phyloP scores from a whole-genome alignment of 1,140 invertebrate species.

The Achroia grisella region DNA sequence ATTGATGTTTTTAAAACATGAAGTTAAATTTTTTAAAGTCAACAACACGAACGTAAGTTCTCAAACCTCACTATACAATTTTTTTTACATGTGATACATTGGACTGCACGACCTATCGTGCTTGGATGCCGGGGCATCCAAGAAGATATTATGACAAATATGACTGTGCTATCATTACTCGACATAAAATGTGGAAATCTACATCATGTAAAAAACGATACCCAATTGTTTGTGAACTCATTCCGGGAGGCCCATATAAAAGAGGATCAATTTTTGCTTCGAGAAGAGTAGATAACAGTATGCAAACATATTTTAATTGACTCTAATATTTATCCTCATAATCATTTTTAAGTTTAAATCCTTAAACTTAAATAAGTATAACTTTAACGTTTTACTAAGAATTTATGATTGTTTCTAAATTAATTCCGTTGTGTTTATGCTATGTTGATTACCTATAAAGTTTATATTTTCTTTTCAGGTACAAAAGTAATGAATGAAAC shows the following conservation, averaged over 20 bases:
- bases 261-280: conserved; percentile 37
- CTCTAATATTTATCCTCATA: neutral
- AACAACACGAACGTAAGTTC: too few species aligned
- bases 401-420: neutral
- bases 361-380: too few species aligned
- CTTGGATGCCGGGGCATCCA: conserved; percentile 79
- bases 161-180: conserved; percentile 75
- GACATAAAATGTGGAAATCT: conserved; percentile 74
- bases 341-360: too few species aligned
- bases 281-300: conserved; percentile 16
- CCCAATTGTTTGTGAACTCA: conserved; percentile 77
- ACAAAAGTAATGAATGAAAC: too few species aligned
- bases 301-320: neutral
- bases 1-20: too few species aligned
- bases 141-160: conserved; percentile 45
- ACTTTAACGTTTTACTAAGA: too few species aligned
- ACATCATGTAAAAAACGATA: conserved; percentile 67
- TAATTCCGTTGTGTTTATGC: neutral
- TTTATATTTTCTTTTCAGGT: too few species aligned
- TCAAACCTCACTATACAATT: too few species aligned
- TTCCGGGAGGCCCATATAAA: conserved; percentile 58
- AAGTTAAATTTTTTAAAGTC: too few species aligned
- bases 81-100: conserved; percentile 63
- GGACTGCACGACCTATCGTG: conserved; percentile 75
- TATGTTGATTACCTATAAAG: too few species aligned